phyloP scores from a whole-genome alignment of 2,888 invertebrate genomes.

The Hofmannophila pseudospretella region DNA sequence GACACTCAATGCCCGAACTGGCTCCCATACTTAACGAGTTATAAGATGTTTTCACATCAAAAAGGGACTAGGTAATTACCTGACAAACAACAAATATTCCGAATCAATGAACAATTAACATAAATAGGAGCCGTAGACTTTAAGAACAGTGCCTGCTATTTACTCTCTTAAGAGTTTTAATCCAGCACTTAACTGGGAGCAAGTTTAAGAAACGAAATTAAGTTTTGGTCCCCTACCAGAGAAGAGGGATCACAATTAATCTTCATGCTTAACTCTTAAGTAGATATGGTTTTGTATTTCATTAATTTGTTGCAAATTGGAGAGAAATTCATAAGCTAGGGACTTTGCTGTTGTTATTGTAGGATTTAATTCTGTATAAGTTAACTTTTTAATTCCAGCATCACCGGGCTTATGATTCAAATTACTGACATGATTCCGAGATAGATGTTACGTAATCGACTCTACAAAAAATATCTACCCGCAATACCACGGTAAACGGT shows the following conservation, averaged over 20 bases:
- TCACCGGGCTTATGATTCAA: too few species aligned
- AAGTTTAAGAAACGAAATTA: constrained; percentile 66
- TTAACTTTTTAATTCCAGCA: not conserved
- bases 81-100: not conserved
- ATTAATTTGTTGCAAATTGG: constrained; percentile 9
- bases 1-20: too few species aligned
- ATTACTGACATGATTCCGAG: too few species aligned
- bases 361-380: not conserved
- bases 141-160: constrained; percentile 11
- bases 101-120: constrained; percentile 7
- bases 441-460: too few species aligned
- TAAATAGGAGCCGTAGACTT: constrained; percentile 1
- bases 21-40: too few species aligned
- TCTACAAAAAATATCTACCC: too few species aligned
- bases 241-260: constrained; percentile 64
- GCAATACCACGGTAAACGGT: too few species aligned
- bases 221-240: constrained; percentile 56
- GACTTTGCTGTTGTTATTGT: not conserved
- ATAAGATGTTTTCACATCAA: too few species aligned
- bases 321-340: constrained; percentile 5
- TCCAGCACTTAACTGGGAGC: constrained; percentile 46
- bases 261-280: constrained; percentile 39
- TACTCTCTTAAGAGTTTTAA: constrained; percentile 39
- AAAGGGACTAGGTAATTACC: not conserved
- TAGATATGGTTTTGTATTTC: constrained; percentile 11